These are phyloP conservation scores for Tretioscincus oriximinensis DNA, from an alignment of 2,113 vertebrate genomes.

Conservation along the genomic window DNA sequence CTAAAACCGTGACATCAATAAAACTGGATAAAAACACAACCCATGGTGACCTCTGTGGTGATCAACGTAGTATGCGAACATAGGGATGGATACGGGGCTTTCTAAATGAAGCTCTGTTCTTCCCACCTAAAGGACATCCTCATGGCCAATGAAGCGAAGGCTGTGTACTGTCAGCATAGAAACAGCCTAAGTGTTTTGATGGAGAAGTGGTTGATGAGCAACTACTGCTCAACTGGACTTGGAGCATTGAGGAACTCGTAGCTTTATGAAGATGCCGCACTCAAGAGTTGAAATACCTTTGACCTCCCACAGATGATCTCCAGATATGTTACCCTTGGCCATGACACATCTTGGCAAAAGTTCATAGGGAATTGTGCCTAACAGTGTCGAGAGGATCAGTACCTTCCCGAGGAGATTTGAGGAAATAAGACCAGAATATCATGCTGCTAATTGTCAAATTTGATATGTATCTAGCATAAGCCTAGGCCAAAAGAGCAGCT, in stretches of 20 bases:
- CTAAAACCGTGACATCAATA: slow-evolving; percentile 37
- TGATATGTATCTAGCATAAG: too few species aligned
- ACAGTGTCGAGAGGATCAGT: neutral
- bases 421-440: too few species aligned
- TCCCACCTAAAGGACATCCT: neutral
- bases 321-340: neutral
- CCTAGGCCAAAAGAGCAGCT: too few species aligned
- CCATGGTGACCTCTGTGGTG: neutral
- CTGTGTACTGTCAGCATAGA: neutral
- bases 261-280: too few species aligned
- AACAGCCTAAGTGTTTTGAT: neutral
- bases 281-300: neutral
- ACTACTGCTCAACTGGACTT: neutral
- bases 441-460: too few species aligned
- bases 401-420: too few species aligned
- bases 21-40: slow-evolving; percentile 1
- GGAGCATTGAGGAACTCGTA: neutral
- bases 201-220: neutral
- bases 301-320: neutral
- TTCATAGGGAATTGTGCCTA: neutral
- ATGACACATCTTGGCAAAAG: neutral
- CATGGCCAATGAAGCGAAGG: neutral
- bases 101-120: neutral
- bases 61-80: neutral
- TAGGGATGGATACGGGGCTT: neutral